phyloP scores from a whole-genome alignment of 2,113 vertebrate species.

The Neoarius graeffei region DNA sequence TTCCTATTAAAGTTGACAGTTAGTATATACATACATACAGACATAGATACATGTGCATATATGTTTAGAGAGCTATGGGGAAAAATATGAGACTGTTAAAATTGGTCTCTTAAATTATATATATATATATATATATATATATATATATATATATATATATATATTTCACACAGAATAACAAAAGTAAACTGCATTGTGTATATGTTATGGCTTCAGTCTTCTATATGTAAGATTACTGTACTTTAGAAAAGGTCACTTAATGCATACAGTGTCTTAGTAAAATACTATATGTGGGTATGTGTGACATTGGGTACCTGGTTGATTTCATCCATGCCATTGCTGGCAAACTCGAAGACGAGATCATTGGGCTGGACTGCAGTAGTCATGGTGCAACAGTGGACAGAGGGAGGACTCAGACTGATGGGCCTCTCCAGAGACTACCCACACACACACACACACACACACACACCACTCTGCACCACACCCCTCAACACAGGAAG shows the following conservation, averaged over 20 bases:
- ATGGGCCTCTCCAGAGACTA: constrained; percentile 51
- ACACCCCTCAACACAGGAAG: constrained; percentile 44
- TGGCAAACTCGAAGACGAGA: constrained; percentile 86
- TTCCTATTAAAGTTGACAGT: no score
- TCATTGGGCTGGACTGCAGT: constrained; percentile 80
- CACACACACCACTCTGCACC: constrained; percentile 1
- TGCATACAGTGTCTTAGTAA: not conserved
- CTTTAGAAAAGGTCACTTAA: not conserved
- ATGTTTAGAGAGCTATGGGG: no score
- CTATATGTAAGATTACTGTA: not conserved
- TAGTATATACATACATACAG: no score
- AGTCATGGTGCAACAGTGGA: constrained; percentile 72
- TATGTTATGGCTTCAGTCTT: not conserved
- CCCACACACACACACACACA: constrained; percentile 4
- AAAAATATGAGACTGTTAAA: no score
- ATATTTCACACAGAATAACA: no score
- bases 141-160: no score
- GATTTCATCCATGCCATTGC: constrained; percentile 85
- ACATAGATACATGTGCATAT: no score
- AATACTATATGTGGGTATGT: not conserved
- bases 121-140: no score
- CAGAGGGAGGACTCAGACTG: constrained; percentile 61
- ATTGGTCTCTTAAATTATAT: no score
- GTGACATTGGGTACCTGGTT: constrained; percentile 68
- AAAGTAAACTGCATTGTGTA: not conserved